Evolutionary conservation across 2,113 vertebrate genomes (phyloP).

Genomic region (Bolborhynchus lineola): DNA sequence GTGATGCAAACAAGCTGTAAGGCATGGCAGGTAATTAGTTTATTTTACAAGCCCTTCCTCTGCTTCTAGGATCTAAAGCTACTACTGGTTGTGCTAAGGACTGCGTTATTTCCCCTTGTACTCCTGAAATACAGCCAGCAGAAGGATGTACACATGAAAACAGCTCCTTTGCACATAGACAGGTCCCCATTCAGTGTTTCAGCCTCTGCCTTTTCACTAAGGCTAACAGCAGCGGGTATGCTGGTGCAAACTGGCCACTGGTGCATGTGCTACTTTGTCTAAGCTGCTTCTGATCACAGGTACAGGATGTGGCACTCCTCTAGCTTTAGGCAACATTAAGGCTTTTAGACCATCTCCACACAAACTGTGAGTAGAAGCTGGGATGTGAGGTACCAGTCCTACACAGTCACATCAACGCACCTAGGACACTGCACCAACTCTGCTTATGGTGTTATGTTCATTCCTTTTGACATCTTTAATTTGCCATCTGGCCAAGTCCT

Average conservation of each 20-base stretch:
- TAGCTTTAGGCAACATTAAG: not conserved
- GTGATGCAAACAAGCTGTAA: not conserved
- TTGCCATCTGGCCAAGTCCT: not conserved
- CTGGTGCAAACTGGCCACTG: not conserved
- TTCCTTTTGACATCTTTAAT: not conserved
- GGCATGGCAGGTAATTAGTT: not conserved
- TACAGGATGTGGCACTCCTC: not conserved
- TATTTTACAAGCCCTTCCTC: not conserved
- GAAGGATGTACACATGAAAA: not conserved
- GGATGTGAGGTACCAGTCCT: not conserved
- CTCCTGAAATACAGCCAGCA: not conserved
- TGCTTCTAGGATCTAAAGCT: not conserved
- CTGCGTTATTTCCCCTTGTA: not conserved
- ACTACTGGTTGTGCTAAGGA: not conserved
- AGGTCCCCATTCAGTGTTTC: not conserved
- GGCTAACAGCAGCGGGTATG: fast-evolving
- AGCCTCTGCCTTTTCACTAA: not conserved
- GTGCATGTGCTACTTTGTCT: not conserved
- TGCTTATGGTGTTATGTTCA: fast-evolving
- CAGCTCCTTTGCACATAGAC: not conserved
- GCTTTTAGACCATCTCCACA: not conserved
- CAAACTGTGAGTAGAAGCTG: not conserved
- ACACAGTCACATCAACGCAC: not conserved
- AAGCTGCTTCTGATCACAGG: not conserved
- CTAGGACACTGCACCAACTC: not conserved